These are phyloP conservation scores for Xestia sexstrigata DNA, from an alignment of 2,888 invertebrate genomes.

Conservation along the genomic window DNA sequence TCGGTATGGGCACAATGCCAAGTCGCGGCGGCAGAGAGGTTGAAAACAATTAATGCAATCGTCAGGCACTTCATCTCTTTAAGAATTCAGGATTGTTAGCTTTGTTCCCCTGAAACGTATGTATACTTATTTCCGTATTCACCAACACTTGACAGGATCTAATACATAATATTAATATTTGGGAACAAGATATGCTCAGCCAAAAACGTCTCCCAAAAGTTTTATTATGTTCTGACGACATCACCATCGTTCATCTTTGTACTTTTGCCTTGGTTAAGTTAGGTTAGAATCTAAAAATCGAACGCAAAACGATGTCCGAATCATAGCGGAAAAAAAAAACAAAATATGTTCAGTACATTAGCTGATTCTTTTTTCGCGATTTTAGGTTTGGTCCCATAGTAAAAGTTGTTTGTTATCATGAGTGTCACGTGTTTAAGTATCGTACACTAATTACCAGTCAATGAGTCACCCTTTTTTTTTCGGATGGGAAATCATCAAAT, in stretches of 20 bases:
- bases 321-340: too few relatives aligned
- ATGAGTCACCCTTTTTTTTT: too few relatives aligned
- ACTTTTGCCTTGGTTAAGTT: neutral
- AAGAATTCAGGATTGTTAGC: neutral
- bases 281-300: too few relatives aligned
- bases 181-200: neutral
- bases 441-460: too few relatives aligned
- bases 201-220: neutral
- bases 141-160: neutral
- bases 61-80: neutral
- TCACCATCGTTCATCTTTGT: neutral
- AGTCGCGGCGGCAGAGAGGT: conserved; percentile 9
- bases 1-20: conserved; percentile 25
- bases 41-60: conserved; percentile 18
- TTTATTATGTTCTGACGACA: neutral
- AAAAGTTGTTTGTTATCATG: too few relatives aligned
- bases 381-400: too few relatives aligned
- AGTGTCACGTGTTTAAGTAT: too few relatives aligned
- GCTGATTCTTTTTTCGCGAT: too few relatives aligned
- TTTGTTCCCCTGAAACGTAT: neutral
- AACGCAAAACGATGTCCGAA: neutral
- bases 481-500: too few relatives aligned
- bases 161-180: neutral
- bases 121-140: neutral
- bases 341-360: too few relatives aligned